These are phyloP conservation scores for Macrotus californicus DNA, from an alignment of 2,113 vertebrate genomes.

Conservation along the genomic window DNA sequence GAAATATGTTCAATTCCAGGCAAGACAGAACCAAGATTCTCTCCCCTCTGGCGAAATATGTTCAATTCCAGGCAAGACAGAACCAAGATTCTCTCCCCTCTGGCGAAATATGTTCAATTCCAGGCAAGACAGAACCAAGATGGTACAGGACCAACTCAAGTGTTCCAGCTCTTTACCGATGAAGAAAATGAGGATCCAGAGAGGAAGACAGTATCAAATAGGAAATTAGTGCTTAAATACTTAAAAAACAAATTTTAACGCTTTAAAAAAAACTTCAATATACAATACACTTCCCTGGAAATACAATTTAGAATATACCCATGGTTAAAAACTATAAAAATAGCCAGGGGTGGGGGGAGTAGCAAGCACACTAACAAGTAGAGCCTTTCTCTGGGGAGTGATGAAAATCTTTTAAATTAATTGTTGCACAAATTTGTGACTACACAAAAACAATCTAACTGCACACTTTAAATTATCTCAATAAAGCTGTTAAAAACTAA, in stretches of 20 bases:
- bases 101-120: not conserved
- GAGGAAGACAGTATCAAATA: not conserved
- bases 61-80: no score
- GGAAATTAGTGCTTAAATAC: not conserved
- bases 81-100: not conserved
- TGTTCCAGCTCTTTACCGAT: not conserved
- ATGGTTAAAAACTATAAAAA: not conserved
- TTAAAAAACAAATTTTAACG: not conserved
- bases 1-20: no score
- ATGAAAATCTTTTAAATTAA: not conserved
- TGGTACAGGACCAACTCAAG: not conserved
- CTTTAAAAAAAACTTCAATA: not conserved
- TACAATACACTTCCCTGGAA: not conserved
- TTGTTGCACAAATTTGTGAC: not conserved
- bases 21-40: no score
- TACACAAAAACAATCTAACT: not conserved
- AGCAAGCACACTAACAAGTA: not conserved
- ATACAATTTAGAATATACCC: not conserved
- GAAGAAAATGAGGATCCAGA: not conserved
- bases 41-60: no score
- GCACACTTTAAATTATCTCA: not conserved
- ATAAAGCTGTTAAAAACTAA: not conserved
- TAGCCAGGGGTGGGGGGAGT: no score
- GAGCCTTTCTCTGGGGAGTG: not conserved
- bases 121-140: not conserved